Evolutionary conservation across 37 sponge, comb jelly and placozoan genomes (phyloP).

Genomic region (Aplysina aerophoba): DNA sequence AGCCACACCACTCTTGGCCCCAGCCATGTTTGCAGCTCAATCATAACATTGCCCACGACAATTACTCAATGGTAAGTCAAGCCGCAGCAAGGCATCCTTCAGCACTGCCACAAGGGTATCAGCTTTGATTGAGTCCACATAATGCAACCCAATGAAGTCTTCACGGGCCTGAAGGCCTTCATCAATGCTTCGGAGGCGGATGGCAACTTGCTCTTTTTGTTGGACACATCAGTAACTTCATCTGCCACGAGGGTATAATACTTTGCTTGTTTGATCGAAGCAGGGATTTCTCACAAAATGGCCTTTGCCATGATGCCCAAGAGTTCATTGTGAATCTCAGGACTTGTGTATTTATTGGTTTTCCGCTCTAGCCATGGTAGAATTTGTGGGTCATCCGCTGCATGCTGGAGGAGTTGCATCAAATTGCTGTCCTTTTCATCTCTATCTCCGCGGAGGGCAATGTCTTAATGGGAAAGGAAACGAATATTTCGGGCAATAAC

Average conservation of each 20-base stretch:
- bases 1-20: constrained; percentile 44
- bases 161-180: constrained; percentile 34
- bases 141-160: constrained; percentile 49
- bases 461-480: constrained; percentile 3
- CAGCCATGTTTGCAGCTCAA: constrained; percentile 59
- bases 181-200: constrained; percentile 54
- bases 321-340: constrained; percentile 51
- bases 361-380: background rate
- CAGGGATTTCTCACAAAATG: constrained; percentile 30
- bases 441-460: constrained; percentile 10
- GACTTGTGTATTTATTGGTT: constrained; percentile 45
- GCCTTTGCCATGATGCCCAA: constrained; percentile 33
- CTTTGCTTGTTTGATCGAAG: background rate
- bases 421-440: background rate
- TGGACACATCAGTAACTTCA: constrained; percentile 54
- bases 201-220: constrained; percentile 52
- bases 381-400: background rate
- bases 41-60: constrained; percentile 70
- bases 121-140: constrained; percentile 27
- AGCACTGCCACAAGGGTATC: constrained; percentile 22
- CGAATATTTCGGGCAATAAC: background rate
- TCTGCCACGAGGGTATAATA: constrained; percentile 54
- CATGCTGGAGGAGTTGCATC: background rate
- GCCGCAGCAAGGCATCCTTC: constrained; percentile 40
- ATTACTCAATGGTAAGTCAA: constrained; percentile 40